Evolutionary conservation across 2,888 invertebrate species (phyloP).

Genomic region (Acanthopleura granulata): DNA sequence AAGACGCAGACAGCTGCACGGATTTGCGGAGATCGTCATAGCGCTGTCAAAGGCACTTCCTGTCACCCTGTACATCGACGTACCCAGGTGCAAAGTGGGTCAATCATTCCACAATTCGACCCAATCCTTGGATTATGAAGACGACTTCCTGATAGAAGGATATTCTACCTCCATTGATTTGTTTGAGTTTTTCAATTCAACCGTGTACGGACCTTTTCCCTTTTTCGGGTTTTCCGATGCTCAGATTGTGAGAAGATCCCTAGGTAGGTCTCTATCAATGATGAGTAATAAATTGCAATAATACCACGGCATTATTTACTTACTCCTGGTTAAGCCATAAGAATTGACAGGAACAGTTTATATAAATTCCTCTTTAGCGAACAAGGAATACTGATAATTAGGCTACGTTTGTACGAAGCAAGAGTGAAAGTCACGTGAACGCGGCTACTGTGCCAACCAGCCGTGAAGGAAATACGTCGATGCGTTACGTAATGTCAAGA

Average conservation of each 20-base stretch:
- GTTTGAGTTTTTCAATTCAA: not conserved
- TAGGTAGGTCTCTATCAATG: no score
- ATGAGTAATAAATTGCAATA: no score
- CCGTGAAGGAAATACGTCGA: no score
- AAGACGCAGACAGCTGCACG: not conserved
- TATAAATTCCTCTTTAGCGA: no score
- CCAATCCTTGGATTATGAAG: not conserved
- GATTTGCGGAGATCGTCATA: not conserved
- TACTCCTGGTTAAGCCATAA: no score
- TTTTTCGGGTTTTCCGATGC: not conserved
- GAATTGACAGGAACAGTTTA: no score
- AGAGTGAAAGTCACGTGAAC: no score
- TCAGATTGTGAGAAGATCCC: not conserved
- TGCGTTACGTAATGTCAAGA: no score
- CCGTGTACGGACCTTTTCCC: not conserved
- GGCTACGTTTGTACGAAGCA: no score
- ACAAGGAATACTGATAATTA: no score
- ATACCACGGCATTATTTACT: no score
- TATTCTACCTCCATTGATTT: not conserved
- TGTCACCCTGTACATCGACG: not conserved
- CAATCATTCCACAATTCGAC: not conserved
- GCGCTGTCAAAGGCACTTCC: not conserved
- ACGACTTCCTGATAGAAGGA: not conserved
- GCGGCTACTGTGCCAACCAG: no score
- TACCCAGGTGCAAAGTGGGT: not conserved